Evolutionary conservation across 2,113 vertebrate species (phyloP), one percentile per base, ranked within the genome.

Genomic region (Mormyrus lacerda): DNA sequence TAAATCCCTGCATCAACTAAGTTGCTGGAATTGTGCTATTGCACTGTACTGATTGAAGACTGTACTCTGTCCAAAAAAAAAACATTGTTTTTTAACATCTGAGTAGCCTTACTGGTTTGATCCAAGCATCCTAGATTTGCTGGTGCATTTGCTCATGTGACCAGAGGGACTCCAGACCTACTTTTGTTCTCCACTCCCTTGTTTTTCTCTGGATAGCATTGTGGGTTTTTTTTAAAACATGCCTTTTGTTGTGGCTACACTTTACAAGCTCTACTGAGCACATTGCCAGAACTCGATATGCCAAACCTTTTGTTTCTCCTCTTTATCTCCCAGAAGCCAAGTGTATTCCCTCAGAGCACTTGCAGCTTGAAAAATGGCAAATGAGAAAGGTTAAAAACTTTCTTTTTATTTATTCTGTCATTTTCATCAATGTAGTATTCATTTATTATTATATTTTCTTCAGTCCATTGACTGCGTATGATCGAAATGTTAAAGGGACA

Each of bases 311-410:
- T 87, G 85, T 87, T 87, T 39, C 50, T 31, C 85, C 50, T 8
- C 85, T 87, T 87, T 87, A 87, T 87, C 85, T 87, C 50, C 85
- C 85, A 53, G 48, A 55, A 87, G 85, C 85, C 85, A 53, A 87
- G 48, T 19, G 85, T n/a, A 35, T 9, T 42, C 50, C 50, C 85
- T 39, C 15, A 47, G 85, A 87, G 50, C 85, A 53, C 48, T 3
- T 55, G 15, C 85, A 87, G 85, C 85, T 35, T 53, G 85, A 87
- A 13, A 86, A 87, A 87, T 53, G 47, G 85, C 85, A 87, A 21
- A 87, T 0, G 24, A 87, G 50, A 87, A 87, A 53, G 85, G 85
- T 87, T 87, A 87, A 27, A 35, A 87, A 87, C 50, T 87, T 85
- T 53, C 44, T 84, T 87, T 87, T 87, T 27, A 39, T 39, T 87